Evolutionary conservation across 2,113 vertebrate species (phyloP).

Genomic region (Arizona elegans): DNA sequence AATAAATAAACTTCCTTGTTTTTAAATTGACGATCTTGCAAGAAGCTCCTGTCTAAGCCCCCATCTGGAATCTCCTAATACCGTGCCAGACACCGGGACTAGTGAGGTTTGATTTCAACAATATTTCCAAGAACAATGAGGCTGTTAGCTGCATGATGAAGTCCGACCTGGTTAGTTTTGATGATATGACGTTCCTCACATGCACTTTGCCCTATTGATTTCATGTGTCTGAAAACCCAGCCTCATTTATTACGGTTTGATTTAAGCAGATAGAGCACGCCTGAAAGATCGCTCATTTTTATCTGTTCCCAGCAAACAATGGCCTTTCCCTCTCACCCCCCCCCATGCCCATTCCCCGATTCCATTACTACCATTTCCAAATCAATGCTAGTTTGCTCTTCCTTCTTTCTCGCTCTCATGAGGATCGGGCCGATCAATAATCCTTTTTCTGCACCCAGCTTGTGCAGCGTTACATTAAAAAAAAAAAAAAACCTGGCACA

Average conservation of each 20-base stretch:
- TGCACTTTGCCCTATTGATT: constrained; percentile 33
- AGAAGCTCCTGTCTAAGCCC: background rate
- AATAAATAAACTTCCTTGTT: no score
- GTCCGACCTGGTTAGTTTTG: constrained; percentile 20
- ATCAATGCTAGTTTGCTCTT: constrained; percentile 31
- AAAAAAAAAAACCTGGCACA: background rate
- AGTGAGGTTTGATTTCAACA: background rate
- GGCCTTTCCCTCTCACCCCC: background rate
- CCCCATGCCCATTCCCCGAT: background rate
- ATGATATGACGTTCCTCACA: constrained; percentile 4
- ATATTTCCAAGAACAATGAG: background rate
- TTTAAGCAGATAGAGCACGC: constrained; percentile 36
- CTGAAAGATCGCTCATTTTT: constrained; percentile 36
- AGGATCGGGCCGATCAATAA: background rate
- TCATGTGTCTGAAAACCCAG: constrained; percentile 23
- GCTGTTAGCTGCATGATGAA: constrained; percentile 16
- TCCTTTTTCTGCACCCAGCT: background rate
- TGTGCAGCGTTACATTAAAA: constrained; percentile 14
- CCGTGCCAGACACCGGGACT: fast-evolving
- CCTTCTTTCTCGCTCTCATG: constrained; percentile 16
- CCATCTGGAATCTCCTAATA: background rate
- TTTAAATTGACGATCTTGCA: background rate
- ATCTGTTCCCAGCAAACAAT: constrained; percentile 17
- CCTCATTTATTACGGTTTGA: constrained; percentile 46
- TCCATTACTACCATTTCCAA: constrained; percentile 39